Evolutionary conservation across 35 echinoderm and acorn worm genomes (phyloP).

Genomic region (Patiria miniata): DNA sequence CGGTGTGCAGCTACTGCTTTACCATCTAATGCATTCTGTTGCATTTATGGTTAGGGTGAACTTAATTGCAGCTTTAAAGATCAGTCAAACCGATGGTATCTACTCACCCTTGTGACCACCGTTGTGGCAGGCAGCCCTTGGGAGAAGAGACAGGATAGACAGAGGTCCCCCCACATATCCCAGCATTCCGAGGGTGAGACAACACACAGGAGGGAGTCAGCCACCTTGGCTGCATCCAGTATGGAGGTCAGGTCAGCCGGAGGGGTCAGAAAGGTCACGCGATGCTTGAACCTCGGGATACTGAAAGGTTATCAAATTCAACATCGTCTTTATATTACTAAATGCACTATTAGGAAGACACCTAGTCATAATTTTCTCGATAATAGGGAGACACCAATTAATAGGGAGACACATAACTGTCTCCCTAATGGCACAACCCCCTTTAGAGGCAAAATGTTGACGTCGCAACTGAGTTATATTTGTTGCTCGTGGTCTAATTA

Average conservation of each 20-base stretch:
- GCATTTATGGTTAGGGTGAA: no score
- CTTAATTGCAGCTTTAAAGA: no score
- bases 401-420: no score
- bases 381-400: not conserved
- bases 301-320: slow-evolving; percentile 47
- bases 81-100: no score
- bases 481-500: no score
- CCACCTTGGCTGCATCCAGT: slow-evolving; percentile 81
- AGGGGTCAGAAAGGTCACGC: slow-evolving; percentile 79
- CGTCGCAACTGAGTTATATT: no score
- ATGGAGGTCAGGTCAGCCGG: slow-evolving; percentile 76
- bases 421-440: no score
- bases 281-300: slow-evolving; percentile 82
- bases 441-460: no score
- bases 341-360: not conserved
- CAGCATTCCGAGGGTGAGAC: slow-evolving; percentile 59
- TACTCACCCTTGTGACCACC: slow-evolving; percentile 60
- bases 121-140: slow-evolving; percentile 76
- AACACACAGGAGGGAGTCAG: slow-evolving; percentile 83
- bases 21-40: no score
- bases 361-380: not conserved
- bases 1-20: no score
- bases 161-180: slow-evolving; percentile 79
- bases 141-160: slow-evolving; percentile 76
- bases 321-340: not conserved